Evolutionary conservation across 2,888 invertebrate species (phyloP).

Genomic region (Prosopocoilus inquinatus): DNA sequence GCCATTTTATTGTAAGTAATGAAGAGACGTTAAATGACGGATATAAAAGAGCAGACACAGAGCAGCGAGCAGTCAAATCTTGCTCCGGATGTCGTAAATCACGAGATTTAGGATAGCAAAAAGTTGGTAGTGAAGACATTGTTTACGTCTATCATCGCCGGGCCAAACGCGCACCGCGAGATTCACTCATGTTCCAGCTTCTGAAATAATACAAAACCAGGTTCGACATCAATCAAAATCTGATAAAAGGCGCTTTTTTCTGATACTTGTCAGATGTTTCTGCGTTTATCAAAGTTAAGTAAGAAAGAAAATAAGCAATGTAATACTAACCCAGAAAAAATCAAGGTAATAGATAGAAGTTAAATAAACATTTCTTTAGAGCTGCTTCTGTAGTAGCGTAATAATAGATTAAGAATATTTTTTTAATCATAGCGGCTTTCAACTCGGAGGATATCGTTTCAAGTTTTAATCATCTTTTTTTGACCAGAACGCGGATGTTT

Average conservation of each 20-base stretch:
- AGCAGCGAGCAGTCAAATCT: slow-evolving; percentile 17
- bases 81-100: slow-evolving; percentile 37
- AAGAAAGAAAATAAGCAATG: too few relatives aligned
- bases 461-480: too few relatives aligned
- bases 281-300: not conserved
- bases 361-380: too few relatives aligned
- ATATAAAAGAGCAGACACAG: slow-evolving; percentile 22
- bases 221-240: slow-evolving; percentile 16
- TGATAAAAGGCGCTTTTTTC: slow-evolving; percentile 12
- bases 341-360: too few relatives aligned
- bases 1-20: slow-evolving; percentile 23
- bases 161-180: slow-evolving; percentile 9
- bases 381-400: too few relatives aligned
- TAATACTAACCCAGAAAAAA: not conserved
- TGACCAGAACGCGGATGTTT: too few relatives aligned
- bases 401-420: too few relatives aligned
- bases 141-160: slow-evolving; percentile 37
- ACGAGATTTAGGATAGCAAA: slow-evolving; percentile 36
- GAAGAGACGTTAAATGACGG: slow-evolving; percentile 23
- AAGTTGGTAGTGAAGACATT: slow-evolving; percentile 35
- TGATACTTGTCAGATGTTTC: slow-evolving; percentile 1
- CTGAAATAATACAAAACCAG: slow-evolving; percentile 12
- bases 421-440: too few relatives aligned
- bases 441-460: too few relatives aligned
- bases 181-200: not conserved